Evolutionary conservation across 2,888 invertebrate species (phyloP), one percentile per base, ranked within the genome.

Genomic region (Trachelus tabidus): DNA sequence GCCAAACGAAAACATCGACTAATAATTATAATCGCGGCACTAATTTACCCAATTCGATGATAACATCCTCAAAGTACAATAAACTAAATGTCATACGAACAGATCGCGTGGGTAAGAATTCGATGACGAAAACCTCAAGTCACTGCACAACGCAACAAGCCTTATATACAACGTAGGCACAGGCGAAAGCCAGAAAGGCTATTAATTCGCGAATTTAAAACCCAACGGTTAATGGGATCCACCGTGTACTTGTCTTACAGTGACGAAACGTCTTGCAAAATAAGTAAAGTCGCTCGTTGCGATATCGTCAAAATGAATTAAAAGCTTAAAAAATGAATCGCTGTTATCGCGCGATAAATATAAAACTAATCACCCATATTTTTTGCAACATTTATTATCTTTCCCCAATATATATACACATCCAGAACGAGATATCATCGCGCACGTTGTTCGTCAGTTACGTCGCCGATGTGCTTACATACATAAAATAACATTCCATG

Each of bases 341-440:
- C 2, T 0, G 15, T 15, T 23, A 2, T 6, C 6, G 1, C 23
- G 2, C 56, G 2, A 23, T 56, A 56, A 56, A 56, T 23, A 23
- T 23, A 2, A 23, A 15, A 23, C 56, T 9, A 2, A 9, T 23
- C 68, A 37, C 68, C 74, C 68, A 6, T n/a, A 69, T 37, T 34
- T 34, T 30, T 40, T n/a, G 23, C 69, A 75, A 76, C 40, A 56
- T 34, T 73, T 15, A 71, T 34, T 2, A 68, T 75, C 68, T 68
- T 69, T 56, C 68, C 23, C 30, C 11, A 11, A 31, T 23, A 69
- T 33, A 12, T 34, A 40, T n/a, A 30, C 33, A 31, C 12, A n/a
- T 75, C 37, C 73, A 73, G n/a, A 73, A 56, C 56, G 34, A 11
- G 31, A 34, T 73, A 75, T 68, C 40, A 76, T 40, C 73, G 23